Evolutionary conservation across 2,113 vertebrate genomes (phyloP).

Genomic region (Probosciger aterrimus): DNA sequence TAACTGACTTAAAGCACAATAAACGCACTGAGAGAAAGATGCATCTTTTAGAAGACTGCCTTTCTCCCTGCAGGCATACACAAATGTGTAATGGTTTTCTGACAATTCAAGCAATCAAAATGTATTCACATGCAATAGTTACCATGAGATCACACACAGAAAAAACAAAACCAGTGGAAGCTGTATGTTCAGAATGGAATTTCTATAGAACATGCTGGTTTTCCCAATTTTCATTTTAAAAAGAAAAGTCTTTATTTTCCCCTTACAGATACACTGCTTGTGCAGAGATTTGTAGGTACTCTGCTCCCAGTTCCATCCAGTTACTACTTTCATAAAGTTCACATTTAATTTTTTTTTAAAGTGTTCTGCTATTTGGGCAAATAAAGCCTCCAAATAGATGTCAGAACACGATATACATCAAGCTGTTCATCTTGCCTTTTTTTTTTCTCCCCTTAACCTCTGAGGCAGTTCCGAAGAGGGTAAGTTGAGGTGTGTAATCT

Average conservation of each 20-base stretch:
- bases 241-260: not conserved
- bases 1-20: not conserved
- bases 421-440: not conserved
- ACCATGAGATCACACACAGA: rapidly evolving
- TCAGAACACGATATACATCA: not conserved
- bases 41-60: not conserved
- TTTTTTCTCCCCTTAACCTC: not conserved
- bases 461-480: not conserved
- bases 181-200: not conserved
- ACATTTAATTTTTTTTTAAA: not conserved
- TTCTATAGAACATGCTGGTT: not conserved
- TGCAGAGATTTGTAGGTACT: not conserved
- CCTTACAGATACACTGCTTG: not conserved
- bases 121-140: not conserved
- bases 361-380: not conserved
- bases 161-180: not conserved
- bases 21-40: not conserved
- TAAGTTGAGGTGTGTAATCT: not conserved
- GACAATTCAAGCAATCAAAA: not conserved
- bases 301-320: not conserved
- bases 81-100: not conserved
- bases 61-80: not conserved
- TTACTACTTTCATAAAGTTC: not conserved
- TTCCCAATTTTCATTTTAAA: not conserved
- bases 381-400: not conserved